phyloP scores from a whole-genome alignment of 2,888 invertebrate genomes.

The Thecocarcelia acutangulata region DNA sequence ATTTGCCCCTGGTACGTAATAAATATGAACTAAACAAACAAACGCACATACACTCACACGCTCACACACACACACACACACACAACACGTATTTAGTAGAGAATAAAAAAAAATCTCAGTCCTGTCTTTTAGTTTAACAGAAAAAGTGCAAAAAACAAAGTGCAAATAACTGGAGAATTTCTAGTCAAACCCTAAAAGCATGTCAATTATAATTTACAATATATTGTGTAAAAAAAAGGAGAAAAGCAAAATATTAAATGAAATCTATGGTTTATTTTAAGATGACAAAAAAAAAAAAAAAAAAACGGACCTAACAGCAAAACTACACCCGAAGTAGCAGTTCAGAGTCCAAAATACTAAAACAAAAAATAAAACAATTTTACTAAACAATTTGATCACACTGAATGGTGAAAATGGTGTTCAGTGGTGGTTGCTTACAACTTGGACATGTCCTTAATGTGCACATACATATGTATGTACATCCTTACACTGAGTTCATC shows the following conservation, averaged over 20 bases:
- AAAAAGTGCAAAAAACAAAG: slow-evolving; percentile 7
- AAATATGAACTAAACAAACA: slow-evolving; percentile 4
- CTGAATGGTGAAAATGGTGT: background rate
- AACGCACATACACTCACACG: too few relatives aligned
- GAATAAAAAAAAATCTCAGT: slow-evolving; percentile 28
- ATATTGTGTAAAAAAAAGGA: slow-evolving; percentile 48
- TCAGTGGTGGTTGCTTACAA: slow-evolving; percentile 32
- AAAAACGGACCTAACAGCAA: background rate
- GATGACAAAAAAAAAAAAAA: background rate
- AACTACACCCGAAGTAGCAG: slow-evolving; percentile 14
- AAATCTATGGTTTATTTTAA: slow-evolving; percentile 24
- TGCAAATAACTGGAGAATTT: slow-evolving; percentile 25
- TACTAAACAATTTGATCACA: slow-evolving; percentile 1
- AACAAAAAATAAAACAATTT: background rate
- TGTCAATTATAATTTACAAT: slow-evolving; percentile 70
- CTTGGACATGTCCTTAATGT: background rate
- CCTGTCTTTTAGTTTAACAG: slow-evolving; percentile 38
- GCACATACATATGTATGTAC: too few relatives aligned
- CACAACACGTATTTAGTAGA: too few relatives aligned
- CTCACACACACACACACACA: background rate
- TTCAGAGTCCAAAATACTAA: background rate
- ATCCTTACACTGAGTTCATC: background rate
- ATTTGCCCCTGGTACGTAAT: slow-evolving; percentile 3
- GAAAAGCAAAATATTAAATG: slow-evolving; percentile 21
- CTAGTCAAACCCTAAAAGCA: slow-evolving; percentile 68